phyloP scores from a whole-genome alignment of 2,113 vertebrate species.

The Aspidoscelis tigris region DNA sequence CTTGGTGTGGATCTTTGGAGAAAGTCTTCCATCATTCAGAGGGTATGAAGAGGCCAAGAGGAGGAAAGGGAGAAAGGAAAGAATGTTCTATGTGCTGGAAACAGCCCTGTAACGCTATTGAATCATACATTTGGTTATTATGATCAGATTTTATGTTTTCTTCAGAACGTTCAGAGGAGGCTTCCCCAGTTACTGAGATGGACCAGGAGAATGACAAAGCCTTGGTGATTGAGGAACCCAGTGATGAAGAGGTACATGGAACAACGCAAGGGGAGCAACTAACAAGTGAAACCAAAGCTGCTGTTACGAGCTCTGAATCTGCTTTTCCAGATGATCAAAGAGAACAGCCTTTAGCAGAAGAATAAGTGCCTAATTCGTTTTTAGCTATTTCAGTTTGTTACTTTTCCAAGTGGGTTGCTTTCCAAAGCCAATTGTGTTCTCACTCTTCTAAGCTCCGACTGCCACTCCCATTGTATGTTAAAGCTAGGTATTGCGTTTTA shows the following conservation, averaged over 20 bases:
- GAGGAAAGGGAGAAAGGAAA: background rate
- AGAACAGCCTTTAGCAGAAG: constrained; percentile 83
- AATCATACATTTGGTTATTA: background rate
- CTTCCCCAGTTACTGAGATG: constrained; percentile 40
- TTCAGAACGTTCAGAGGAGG: constrained; percentile 71
- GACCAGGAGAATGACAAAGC: constrained; percentile 61
- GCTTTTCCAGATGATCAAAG: constrained; percentile 76
- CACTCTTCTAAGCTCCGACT: constrained; percentile 71
- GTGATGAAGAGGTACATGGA: constrained; percentile 44
- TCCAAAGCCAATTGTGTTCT: constrained; percentile 49
- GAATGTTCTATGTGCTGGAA: background rate
- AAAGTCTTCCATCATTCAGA: background rate
- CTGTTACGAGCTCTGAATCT: constrained; percentile 62
- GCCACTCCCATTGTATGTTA: constrained; percentile 64
- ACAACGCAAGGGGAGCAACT: constrained; percentile 66
- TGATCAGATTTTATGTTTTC: constrained; percentile 22
- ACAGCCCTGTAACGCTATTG: background rate
- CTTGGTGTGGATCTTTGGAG: background rate
- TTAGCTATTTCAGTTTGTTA: constrained; percentile 76
- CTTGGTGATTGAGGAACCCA: constrained; percentile 60
- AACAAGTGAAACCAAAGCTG: constrained; percentile 63
- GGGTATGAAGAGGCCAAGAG: background rate
- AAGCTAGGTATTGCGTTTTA: constrained; percentile 47
- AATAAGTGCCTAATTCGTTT: constrained; percentile 76
- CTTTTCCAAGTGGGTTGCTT: constrained; percentile 72